A percentile compares a stretch with the other conserved stretches of the same genome.
Evolutionary conservation across 1,140 invertebrate species (phyloP).

Genomic region (Myzus persicae): DNA sequence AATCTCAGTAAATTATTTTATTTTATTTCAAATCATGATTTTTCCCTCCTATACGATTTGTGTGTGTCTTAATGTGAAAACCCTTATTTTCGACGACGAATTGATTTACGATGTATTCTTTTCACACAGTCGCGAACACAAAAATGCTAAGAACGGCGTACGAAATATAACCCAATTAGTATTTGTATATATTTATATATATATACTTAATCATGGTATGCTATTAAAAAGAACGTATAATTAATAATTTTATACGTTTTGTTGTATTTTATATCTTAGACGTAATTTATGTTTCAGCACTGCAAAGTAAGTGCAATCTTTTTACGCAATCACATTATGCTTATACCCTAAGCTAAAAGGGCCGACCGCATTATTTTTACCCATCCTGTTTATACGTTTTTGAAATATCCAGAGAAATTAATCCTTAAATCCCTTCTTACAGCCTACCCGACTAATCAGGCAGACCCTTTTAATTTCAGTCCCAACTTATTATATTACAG

Average conservation of each 20-base stretch:
- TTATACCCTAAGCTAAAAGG: slow-evolving; percentile 15
- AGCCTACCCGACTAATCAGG: slow-evolving; percentile 16
- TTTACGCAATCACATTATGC: slow-evolving; percentile 6
- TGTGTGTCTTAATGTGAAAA: background rate
- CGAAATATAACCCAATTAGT: background rate
- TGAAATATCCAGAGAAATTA: slow-evolving; percentile 29
- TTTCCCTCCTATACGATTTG: background rate
- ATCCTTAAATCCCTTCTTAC: slow-evolving; percentile 13
- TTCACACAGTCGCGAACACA: background rate
- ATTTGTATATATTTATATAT: background rate
- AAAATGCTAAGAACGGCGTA: background rate
- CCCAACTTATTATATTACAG: background rate
- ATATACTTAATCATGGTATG: background rate
- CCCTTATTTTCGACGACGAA: background rate
- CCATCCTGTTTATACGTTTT: slow-evolving; percentile 9
- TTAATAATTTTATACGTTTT: background rate
- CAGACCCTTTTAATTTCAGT: slow-evolving; percentile 20
- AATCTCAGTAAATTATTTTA: background rate
- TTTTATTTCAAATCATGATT: background rate
- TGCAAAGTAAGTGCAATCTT: background rate
- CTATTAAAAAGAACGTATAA: background rate
- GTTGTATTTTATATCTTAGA: background rate
- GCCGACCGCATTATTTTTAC: slow-evolving; percentile 21
- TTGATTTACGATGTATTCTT: background rate
- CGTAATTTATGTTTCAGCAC: slow-evolving; percentile 14